phyloP scores from a whole-genome alignment of 2,113 vertebrate genomes.

The Pantherophis guttatus region DNA sequence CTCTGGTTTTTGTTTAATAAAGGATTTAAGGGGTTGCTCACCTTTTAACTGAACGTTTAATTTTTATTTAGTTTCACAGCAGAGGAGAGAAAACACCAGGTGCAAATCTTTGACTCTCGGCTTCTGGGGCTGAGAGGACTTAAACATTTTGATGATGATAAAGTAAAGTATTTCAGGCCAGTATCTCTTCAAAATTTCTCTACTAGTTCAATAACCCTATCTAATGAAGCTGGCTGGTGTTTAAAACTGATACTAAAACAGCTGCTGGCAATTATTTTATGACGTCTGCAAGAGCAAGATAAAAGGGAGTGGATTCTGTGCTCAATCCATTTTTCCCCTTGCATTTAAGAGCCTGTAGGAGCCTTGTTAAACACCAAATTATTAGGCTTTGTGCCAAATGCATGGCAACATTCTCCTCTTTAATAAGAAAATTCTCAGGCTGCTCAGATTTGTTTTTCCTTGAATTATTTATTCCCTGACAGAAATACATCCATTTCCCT shows the following conservation, averaged over 20 bases:
- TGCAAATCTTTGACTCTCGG: neutral
- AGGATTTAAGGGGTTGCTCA: neutral
- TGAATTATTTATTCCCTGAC: neutral
- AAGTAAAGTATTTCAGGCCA: neutral
- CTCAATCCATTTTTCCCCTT: neutral
- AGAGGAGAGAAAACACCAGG: neutral
- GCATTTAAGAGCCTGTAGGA: neutral
- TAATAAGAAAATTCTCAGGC: neutral
- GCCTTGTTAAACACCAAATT: neutral
- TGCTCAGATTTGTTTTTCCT: neutral
- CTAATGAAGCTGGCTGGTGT: neutral
- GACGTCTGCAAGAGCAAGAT: neutral
- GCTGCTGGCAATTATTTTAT: neutral
- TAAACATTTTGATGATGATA: neutral
- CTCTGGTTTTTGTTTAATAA: neutral
- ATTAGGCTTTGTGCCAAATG: neutral
- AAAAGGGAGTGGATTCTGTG: neutral
- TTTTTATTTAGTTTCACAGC: neutral
- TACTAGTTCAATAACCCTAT: neutral
- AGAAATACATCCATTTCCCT: neutral
- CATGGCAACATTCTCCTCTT: neutral
- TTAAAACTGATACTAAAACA: neutral
- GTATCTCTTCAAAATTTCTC: neutral
- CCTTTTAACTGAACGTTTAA: neutral
- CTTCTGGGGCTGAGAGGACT: neutral